Conservation (phyloP, 2,888 invertebrate species). For the Lasioglossum calceatum region DNA sequence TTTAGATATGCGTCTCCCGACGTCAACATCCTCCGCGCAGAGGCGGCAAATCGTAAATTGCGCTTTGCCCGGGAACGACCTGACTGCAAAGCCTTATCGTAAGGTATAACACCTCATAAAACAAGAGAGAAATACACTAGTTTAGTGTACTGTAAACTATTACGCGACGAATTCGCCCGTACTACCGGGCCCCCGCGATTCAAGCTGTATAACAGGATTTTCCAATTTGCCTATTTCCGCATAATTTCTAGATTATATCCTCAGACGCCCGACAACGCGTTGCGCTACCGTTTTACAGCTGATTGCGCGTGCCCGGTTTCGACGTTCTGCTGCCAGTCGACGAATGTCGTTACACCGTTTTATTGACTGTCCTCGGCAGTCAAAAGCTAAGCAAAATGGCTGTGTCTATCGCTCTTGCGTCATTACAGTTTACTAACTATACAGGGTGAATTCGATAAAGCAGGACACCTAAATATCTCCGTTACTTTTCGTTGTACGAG, state of each 20-base stretch:
- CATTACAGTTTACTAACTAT: not conserved
- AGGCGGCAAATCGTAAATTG: constrained; percentile 58
- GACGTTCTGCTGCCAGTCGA: not conserved
- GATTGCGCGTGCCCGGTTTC: not conserved
- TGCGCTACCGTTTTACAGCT: not conserved
- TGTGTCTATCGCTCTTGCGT: not conserved
- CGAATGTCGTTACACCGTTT: not conserved
- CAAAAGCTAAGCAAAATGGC: not conserved
- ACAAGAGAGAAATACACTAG: constrained; percentile 65
- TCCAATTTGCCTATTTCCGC: constrained; percentile 72
- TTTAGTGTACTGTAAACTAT: constrained; percentile 69
- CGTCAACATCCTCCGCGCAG: constrained; percentile 12
- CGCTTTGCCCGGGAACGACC: constrained; percentile 50
- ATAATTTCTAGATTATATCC: constrained; percentile 39
- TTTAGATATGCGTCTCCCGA: constrained; percentile 42
- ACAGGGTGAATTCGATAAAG: no score
- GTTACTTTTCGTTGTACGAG: no score
- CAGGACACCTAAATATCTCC: no score
- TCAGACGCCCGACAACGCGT: constrained; percentile 1
- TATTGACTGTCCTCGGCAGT: not conserved
- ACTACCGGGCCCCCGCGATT: constrained; percentile 47
- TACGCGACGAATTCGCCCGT: constrained; percentile 61
- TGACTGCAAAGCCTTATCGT: constrained; percentile 70
- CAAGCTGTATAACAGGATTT: constrained; percentile 56
- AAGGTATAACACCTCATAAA: constrained; percentile 69